A percentile compares a stretch with the other conserved stretches of the same genome.
These are phyloP conservation scores for Spinus pinus DNA, from an alignment of 2,797 vertebrate genomes.

Conservation along the genomic window DNA sequence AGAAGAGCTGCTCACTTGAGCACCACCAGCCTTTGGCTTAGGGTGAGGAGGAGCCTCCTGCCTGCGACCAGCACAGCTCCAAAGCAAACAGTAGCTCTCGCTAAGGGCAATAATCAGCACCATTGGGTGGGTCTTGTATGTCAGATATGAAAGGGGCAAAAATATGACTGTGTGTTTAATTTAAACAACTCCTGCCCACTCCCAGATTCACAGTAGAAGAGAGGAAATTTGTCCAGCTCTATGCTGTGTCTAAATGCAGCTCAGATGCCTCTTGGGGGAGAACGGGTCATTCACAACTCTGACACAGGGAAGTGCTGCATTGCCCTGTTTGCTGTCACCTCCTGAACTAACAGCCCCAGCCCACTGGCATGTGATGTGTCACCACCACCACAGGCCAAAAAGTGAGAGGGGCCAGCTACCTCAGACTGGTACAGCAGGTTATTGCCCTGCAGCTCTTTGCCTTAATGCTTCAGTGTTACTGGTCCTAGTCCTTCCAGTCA, in stretches of 20 bases:
- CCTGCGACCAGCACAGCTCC: fast-evolving
- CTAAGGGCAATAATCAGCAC: not conserved
- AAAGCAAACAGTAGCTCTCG: not conserved
- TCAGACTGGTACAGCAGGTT: conserved; percentile 67
- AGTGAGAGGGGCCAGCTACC: not conserved
- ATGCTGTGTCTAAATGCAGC: not conserved
- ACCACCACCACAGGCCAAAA: not conserved
- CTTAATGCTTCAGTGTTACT: not conserved
- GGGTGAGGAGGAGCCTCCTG: not conserved
- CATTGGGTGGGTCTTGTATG: not conserved
- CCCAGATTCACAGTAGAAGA: not conserved
- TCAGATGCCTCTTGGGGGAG: fast-evolving
- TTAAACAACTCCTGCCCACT: not conserved
- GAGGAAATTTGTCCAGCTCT: not conserved
- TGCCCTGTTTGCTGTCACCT: not conserved
- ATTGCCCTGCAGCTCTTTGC: not conserved
- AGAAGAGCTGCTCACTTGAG: not conserved
- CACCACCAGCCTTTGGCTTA: not conserved
- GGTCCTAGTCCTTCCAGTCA: not conserved
- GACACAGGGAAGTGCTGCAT: not conserved
- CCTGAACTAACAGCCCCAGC: not conserved
- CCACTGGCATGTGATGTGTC: not conserved
- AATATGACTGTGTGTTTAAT: not conserved
- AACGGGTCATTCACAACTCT: not conserved
- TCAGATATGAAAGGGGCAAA: not conserved